Evolutionary conservation across 2,888 invertebrate species (phyloP).

Genomic region (Bruchidius siliquastri): DNA sequence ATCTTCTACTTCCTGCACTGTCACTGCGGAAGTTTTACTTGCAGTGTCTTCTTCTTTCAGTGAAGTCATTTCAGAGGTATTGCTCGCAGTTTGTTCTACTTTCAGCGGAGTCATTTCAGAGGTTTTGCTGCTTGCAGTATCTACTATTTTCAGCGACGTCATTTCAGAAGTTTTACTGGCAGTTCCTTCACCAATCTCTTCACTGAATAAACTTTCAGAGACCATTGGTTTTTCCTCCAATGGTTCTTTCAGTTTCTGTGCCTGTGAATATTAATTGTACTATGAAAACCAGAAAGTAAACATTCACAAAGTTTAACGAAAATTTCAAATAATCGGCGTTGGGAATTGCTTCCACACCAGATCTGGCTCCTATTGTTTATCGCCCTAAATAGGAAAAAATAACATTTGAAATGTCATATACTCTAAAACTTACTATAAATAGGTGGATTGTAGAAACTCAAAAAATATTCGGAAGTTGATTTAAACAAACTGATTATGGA

Average conservation of each 20-base stretch:
- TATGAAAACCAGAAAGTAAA: too few species aligned
- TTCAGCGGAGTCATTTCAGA: background rate
- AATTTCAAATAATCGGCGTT: too few species aligned
- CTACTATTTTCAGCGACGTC: background rate
- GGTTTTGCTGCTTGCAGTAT: background rate
- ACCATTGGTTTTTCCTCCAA: background rate
- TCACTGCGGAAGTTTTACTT: background rate
- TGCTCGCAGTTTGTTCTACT: conserved; percentile 2
- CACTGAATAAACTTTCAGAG: background rate
- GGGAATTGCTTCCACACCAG: too few species aligned
- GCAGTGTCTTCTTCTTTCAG: background rate
- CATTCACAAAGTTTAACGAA: too few species aligned
- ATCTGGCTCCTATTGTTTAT: too few species aligned
- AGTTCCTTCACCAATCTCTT: background rate
- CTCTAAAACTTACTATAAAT: too few species aligned
- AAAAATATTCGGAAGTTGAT: too few species aligned
- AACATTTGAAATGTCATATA: too few species aligned
- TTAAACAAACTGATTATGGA: too few species aligned
- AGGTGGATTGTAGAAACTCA: too few species aligned
- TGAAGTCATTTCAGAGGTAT: background rate
- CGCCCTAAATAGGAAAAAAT: too few species aligned
- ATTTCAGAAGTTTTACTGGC: background rate
- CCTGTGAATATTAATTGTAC: background rate
- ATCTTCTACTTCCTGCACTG: background rate
- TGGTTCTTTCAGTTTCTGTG: background rate